A percentile compares a stretch with the other conserved stretches of the same genome.
These are phyloP conservation scores for Myodes glareolus DNA, from an alignment of 2,113 vertebrate species.

Conservation along the genomic window DNA sequence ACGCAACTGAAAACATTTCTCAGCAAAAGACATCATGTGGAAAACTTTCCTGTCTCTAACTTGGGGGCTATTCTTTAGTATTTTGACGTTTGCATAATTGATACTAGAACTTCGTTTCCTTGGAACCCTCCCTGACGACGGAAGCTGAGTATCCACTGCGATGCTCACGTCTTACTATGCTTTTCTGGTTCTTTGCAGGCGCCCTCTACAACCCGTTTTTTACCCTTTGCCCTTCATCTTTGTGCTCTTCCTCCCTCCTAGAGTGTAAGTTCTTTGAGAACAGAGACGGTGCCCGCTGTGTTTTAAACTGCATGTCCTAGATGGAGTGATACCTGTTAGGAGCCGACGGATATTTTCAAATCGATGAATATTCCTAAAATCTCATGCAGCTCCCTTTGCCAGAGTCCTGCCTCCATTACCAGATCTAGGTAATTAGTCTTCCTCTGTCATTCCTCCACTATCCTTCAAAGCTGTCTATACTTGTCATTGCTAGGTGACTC, in stretches of 20 bases:
- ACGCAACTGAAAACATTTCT: conserved; percentile 68
- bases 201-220: neutral
- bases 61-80: conserved; percentile 39
- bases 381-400: neutral
- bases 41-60: conserved; percentile 58
- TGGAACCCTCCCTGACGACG: neutral
- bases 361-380: neutral
- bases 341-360: neutral
- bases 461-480: neutral
- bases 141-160: neutral
- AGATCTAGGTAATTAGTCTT: neutral
- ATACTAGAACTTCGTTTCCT: conserved; percentile 5
- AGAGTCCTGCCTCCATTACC: neutral
- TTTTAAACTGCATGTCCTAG: neutral
- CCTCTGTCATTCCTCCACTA: neutral
- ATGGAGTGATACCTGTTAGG: neutral
- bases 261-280: neutral
- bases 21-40: conserved; percentile 48
- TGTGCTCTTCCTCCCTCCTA: neutral
- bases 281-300: neutral
- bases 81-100: neutral
- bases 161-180: neutral
- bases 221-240: neutral
- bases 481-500: neutral
- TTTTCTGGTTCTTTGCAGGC: neutral